phyloP scores from a whole-genome alignment of 2,113 vertebrate genomes.

The Colinus virginianus region DNA sequence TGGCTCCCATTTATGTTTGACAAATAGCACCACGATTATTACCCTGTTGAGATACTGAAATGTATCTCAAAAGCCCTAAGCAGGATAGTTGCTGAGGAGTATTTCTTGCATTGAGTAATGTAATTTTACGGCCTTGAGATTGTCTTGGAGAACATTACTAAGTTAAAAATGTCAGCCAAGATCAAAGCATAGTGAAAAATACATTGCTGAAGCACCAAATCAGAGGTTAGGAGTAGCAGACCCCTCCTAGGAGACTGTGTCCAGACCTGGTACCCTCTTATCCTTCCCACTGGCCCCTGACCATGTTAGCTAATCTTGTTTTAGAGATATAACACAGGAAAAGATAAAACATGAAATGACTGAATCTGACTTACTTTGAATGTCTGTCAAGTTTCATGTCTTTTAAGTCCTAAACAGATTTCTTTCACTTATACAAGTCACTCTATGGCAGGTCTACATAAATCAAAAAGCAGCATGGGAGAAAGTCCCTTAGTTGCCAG shows the following conservation, averaged over 20 bases:
- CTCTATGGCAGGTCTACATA: conserved; percentile 47
- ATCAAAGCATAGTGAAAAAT: conserved; percentile 54
- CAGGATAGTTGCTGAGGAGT: conserved; percentile 63
- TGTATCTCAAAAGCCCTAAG: conserved; percentile 47
- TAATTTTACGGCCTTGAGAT: conserved; percentile 66
- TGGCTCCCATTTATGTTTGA: background rate
- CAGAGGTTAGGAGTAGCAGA: background rate
- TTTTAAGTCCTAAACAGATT: conserved; percentile 52
- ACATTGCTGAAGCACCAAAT: conserved; percentile 34
- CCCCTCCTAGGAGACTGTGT: background rate
- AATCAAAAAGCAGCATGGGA: conserved; percentile 57
- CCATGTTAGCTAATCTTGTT: conserved; percentile 2
- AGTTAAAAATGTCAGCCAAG: conserved; percentile 67
- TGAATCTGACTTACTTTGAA: conserved; percentile 27
- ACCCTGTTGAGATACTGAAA: conserved; percentile 34
- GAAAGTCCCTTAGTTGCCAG: conserved; percentile 56
- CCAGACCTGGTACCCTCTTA: background rate
- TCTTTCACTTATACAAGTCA: conserved; percentile 30
- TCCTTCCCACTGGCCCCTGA: background rate
- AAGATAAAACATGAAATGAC: conserved; percentile 29
- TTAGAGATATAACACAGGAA: background rate
- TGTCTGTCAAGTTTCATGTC: conserved; percentile 43
- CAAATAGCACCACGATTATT: conserved; percentile 19
- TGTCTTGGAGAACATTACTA: conserved; percentile 47
- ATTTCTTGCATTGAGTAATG: conserved; percentile 71